A percentile compares a stretch with the other conserved stretches of the same genome.
Conservation (phyloP, 2,888 invertebrate genomes). For the Pristionchus fissidentatus region DNA sequence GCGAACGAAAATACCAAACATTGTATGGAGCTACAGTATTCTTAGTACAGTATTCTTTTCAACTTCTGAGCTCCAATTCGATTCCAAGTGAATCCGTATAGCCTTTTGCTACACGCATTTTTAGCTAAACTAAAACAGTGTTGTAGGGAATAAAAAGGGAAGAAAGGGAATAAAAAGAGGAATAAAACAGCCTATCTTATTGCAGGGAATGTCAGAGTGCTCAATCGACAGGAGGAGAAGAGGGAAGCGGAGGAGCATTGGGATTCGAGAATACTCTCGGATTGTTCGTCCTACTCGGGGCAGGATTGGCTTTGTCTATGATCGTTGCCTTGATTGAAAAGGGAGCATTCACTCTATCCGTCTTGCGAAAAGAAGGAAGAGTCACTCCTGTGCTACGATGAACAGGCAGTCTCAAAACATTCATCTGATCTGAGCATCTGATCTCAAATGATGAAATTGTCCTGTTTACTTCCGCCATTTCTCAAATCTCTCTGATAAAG, state of each 20-base stretch:
- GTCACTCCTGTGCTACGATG: constrained; percentile 37
- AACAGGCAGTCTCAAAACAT: neutral
- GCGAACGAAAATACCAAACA: too few species aligned
- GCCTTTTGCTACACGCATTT: too few species aligned
- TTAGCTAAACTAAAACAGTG: neutral
- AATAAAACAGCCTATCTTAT: neutral
- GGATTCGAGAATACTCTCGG: constrained; percentile 88
- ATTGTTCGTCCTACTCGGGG: constrained; percentile 93
- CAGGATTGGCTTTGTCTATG: constrained; percentile 80
- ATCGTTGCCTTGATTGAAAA: constrained; percentile 45
- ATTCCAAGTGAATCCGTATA: too few species aligned
- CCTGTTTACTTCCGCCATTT: neutral
- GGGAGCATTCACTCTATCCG: constrained; percentile 20
- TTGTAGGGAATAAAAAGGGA: neutral
- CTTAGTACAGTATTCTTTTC: too few species aligned
- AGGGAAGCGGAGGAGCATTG: constrained; percentile 55
- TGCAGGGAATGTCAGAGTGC: constrained; percentile 26
- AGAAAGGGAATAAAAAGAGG: neutral
- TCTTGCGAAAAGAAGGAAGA: neutral
- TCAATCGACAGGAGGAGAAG: neutral
- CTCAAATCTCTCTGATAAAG: neutral
- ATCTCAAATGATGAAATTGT: constrained; percentile 15
- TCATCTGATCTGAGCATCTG: constrained; percentile 12
- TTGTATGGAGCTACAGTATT: too few species aligned
- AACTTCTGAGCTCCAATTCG: too few species aligned